These are phyloP conservation scores for Callopanchax toddi DNA, from an alignment of 2,113 vertebrate genomes.

Conservation along the genomic window DNA sequence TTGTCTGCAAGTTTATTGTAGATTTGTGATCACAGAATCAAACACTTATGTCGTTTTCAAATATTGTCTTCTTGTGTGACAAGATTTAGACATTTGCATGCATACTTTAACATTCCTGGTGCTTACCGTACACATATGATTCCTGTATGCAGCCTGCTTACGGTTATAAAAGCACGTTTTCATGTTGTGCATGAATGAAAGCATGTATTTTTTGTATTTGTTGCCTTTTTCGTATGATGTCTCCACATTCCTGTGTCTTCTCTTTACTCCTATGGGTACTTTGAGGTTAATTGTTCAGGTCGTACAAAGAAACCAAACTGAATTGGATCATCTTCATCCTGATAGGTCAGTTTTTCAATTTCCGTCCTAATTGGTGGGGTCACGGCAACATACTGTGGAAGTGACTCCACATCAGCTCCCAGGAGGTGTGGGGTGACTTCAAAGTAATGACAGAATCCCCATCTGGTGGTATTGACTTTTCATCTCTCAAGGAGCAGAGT, in stretches of 20 bases:
- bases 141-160: too few species aligned
- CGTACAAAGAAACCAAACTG: conserved; percentile 15
- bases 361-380: conserved; percentile 37
- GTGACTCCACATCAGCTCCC: conserved; percentile 15
- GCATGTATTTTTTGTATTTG: neutral
- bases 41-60: neutral
- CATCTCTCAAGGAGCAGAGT: conserved; percentile 10
- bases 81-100: neutral
- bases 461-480: conserved; percentile 22
- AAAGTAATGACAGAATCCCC: conserved; percentile 21
- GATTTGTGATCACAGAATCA: too few species aligned
- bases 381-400: conserved; percentile 19
- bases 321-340: conserved; percentile 1
- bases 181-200: too few species aligned
- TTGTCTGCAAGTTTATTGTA: neutral
- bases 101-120: neutral
- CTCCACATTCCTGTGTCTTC: neutral
- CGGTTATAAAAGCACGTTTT: too few species aligned
- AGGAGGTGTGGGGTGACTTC: neutral
- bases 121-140: too few species aligned
- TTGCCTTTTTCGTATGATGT: neutral
- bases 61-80: neutral
- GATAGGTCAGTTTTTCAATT: conserved; percentile 46
- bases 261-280: neutral
- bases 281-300: conserved; percentile 30